Base-by-base conservation (phyloP, 2,113 vertebrate species). In the Pontoporia blainvillei region DNA sequence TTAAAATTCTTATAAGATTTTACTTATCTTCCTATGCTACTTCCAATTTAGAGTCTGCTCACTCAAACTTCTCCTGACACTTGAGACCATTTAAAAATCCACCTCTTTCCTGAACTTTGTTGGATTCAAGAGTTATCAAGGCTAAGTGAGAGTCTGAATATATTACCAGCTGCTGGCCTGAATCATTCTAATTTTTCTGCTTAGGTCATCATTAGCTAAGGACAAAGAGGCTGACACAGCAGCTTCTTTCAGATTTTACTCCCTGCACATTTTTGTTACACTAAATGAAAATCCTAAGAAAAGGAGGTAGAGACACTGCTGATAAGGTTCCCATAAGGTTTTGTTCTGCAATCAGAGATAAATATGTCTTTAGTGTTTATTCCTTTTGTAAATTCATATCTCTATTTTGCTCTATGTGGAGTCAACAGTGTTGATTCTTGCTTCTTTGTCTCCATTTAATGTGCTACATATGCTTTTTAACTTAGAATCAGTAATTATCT, bases 261-360 rank as follows among this genome's bases (percentile, higher is more conserved):
- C 73, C 59, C 91, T 44, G 73, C 59, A 92, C 73, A 13, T 57
- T 97, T 93, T 91, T 73, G 62, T 79, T 49, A 23, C 11, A 82
- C 41, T 83, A 97, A 96, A 86, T 97, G 83, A 95, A 97, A 97
- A 73, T 86, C 36, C 86, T 66, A 83, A 84, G 46, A 64, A 94
- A 92, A 67, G n/a, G 15, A 83, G n/a, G 57, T 31, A 59, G 49
- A 64, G 41, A 71, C 81, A 29, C 15, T 36, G 13, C 69, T 91
- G 62, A 34, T 71, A 91, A 83, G 49, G 9, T 93, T 91, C 90
- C 83, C 81, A 44, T 1, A 90, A 84, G 83, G 79, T 31, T 41
- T 75, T 54, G 62, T 21, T 83, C 49, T n/a, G 54, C 64, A 89
- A 44, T 89, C 89, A 93, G 39, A 96, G 79, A 92, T 78, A 93